These are phyloP conservation scores for Trisateles emortualis DNA, from an alignment of 2,888 invertebrate genomes.

Conservation along the genomic window DNA sequence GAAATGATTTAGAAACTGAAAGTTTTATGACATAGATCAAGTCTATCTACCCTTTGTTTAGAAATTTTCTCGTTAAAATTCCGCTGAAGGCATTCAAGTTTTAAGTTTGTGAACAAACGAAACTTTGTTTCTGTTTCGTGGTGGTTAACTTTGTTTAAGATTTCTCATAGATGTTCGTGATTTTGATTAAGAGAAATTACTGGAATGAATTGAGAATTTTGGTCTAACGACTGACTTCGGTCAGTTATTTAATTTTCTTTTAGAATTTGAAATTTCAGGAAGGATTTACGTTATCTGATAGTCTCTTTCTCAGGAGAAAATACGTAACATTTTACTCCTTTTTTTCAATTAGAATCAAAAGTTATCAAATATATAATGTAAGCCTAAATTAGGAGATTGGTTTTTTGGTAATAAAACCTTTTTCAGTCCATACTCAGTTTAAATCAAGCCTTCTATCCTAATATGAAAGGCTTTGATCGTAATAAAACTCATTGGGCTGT, in stretches of 20 bases:
- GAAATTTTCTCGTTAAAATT: slow-evolving; percentile 24
- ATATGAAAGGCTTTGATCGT: slow-evolving; percentile 35
- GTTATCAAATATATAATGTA: too few species aligned
- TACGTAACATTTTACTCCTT: too few species aligned
- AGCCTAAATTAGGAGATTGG: too few species aligned
- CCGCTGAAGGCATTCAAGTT: slow-evolving; percentile 21
- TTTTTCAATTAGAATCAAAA: too few species aligned
- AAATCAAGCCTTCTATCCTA: slow-evolving; percentile 9
- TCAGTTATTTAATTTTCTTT: too few species aligned
- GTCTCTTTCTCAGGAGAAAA: too few species aligned
- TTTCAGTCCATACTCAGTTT: neutral
- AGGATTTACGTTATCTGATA: too few species aligned
- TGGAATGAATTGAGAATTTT: too few species aligned
- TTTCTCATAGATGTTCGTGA: slow-evolving; percentile 8
- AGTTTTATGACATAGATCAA: slow-evolving; percentile 3
- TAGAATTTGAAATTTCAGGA: too few species aligned
- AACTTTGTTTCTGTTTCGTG: slow-evolving; percentile 17
- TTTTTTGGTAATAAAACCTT: neutral
- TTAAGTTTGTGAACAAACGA: slow-evolving; percentile 24
- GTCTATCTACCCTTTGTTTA: slow-evolving; percentile 24
- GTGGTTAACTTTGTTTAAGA: slow-evolving; percentile 25
- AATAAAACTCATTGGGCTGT: slow-evolving; percentile 33
- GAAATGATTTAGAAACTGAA: neutral
- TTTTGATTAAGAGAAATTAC: neutral
- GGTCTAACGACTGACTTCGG: too few species aligned